phyloP scores from a whole-genome alignment of 2,888 invertebrate genomes.

The Scrobipalpa atriplicella region DNA sequence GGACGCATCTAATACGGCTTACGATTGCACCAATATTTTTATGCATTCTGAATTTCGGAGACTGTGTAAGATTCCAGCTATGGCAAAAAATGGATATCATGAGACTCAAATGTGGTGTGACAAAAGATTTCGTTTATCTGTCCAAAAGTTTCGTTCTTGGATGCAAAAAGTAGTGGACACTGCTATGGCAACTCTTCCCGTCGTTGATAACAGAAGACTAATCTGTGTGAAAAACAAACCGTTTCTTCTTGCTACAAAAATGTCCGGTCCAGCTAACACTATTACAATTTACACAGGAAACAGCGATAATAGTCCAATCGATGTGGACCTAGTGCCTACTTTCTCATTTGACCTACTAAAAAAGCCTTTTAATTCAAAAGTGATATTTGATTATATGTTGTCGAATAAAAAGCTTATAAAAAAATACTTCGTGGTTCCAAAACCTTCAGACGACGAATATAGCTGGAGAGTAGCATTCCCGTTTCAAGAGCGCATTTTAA shows the following conservation, averaged over 20 bases:
- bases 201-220: slow-evolving; percentile 47
- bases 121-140: slow-evolving; percentile 46
- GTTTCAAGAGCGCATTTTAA: slow-evolving; percentile 56
- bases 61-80: slow-evolving; percentile 48
- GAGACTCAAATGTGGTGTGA: slow-evolving; percentile 61
- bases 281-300: slow-evolving; percentile 48
- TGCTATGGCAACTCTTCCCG: slow-evolving; percentile 50
- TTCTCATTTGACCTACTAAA: slow-evolving; percentile 55
- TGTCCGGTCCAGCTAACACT: slow-evolving; percentile 62
- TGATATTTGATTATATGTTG: slow-evolving; percentile 49
- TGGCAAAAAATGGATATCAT: slow-evolving; percentile 52
- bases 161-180: slow-evolving; percentile 61
- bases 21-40: slow-evolving; percentile 52
- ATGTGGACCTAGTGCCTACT: slow-evolving; percentile 64
- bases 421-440: slow-evolving; percentile 63
- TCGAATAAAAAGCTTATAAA: slow-evolving; percentile 37
- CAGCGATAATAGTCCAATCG: slow-evolving; percentile 50
- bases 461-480: slow-evolving; percentile 66
- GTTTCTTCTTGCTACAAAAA: slow-evolving; percentile 51
- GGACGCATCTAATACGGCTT: slow-evolving; percentile 42
- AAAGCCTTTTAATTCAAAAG: slow-evolving; percentile 45
- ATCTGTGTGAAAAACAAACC: slow-evolving; percentile 45
- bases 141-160: slow-evolving; percentile 54
- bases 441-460: slow-evolving; percentile 55
- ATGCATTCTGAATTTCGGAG: slow-evolving; percentile 66